Evolutionary conservation across 1,140 invertebrate species (phyloP), one percentile per base, ranked within the genome.

Genomic region (Lanistes nyassanus): DNA sequence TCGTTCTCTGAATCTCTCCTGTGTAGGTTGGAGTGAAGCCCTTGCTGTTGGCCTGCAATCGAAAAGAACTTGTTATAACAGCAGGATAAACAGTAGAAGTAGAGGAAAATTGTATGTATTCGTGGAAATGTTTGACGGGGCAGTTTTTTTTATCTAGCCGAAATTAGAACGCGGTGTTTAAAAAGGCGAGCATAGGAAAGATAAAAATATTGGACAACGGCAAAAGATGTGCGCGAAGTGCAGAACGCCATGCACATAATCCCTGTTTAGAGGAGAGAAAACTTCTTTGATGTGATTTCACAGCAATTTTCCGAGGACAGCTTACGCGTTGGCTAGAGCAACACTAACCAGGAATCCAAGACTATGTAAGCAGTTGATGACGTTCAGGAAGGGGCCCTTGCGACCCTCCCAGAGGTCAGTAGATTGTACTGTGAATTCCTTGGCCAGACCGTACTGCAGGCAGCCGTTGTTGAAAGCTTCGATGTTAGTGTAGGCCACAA

Each of bases 341-440:
- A n/a, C 65, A 81, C 86, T 83, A 75, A 88, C 87, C 76, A 82
- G 68, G 72, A 85, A 82, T 51, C 87, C 87, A 55, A 88, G 78
- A 72, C 83, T 85, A 79, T 88, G 85, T 13, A 88, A 70, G 68
- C 82, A 81, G 80, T 86, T 86, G 76, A 88, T 81, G 77, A 88
- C 86, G 79, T 88, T 88, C 31, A 85, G 74, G 79, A 88, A 85
- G 34, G 83, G 82, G 5, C 82, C 85, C 71, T 88, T 88, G 29
- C 84, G 75, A 21, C 83, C 79, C 74, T 88, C 87, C 80, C 82
- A 84, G 68, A 88, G 77, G 65, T 88, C 86, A 36, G 76, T 81
- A 31, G 83, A 84, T 70, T 84, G 84, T 77, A 87, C 84, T 26
- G 82, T 80, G 56, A 81, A 84, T 74, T 85, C 83, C 76, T 84